These are phyloP conservation scores for Scolopax bukidnonensis DNA, from an alignment of 2,797 vertebrate species.

Conservation along the genomic window DNA sequence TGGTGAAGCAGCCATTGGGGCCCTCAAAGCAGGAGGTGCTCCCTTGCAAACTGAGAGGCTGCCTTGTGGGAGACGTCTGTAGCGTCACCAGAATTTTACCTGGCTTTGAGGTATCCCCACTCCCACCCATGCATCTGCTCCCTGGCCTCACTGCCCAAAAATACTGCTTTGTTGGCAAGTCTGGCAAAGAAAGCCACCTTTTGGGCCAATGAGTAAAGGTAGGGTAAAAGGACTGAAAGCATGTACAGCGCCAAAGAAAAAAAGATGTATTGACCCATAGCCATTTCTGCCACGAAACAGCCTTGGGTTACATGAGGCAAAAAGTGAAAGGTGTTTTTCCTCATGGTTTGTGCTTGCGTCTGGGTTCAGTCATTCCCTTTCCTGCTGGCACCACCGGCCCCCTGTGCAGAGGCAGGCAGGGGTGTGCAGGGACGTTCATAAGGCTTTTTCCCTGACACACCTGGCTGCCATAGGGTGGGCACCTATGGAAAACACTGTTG, in stretches of 20 bases:
- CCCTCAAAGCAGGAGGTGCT: neutral
- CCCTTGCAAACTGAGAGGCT: neutral
- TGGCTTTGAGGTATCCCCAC: neutral
- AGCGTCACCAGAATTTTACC: neutral
- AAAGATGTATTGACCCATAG: neutral
- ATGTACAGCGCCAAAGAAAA: neutral
- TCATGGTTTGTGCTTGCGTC: fast-evolving
- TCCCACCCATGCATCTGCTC: neutral
- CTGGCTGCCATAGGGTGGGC: neutral
- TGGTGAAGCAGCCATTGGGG: neutral
- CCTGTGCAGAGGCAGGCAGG: neutral
- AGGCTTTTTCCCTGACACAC: neutral
- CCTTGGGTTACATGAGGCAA: neutral
- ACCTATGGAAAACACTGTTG: fast-evolving
- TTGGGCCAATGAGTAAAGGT: neutral
- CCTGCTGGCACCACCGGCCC: fast-evolving
- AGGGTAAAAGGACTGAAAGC: neutral
- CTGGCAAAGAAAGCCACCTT: neutral
- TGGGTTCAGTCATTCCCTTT: neutral
- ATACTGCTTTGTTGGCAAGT: neutral
- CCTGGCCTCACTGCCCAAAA: neutral
- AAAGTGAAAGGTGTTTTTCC: neutral
- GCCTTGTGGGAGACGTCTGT: neutral
- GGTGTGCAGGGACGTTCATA: fast-evolving
- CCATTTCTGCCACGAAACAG: fast-evolving